Conservation (phyloP, 1,140 invertebrate genomes). For the Drosophila takahashii region DNA sequence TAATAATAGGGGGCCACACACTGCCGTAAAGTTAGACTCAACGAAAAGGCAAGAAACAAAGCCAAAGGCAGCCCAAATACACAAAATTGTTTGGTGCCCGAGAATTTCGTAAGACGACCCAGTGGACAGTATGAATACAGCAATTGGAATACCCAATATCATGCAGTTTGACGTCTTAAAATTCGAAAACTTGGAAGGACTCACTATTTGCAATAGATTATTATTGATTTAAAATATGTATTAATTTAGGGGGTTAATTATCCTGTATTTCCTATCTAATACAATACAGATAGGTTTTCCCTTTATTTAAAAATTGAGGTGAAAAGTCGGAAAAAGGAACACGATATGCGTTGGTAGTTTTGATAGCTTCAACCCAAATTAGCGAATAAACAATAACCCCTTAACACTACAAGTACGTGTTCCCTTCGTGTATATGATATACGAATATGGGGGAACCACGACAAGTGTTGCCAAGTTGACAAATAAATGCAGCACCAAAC, state of each 20-base stretch:
- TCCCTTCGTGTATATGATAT: too few relatives aligned
- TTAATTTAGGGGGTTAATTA: too few relatives aligned
- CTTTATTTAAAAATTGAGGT: too few relatives aligned
- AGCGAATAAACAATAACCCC: neutral
- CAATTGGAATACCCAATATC: neutral
- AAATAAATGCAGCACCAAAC: conserved; percentile 13
- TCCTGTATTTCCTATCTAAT: too few relatives aligned
- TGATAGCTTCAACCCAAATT: neutral
- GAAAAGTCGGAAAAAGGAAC: too few relatives aligned
- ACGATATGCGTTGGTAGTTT: too few relatives aligned
- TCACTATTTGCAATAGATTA: too few relatives aligned
- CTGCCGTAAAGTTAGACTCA: neutral
- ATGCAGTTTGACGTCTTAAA: neutral
- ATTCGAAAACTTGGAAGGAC: too few relatives aligned
- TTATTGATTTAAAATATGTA: too few relatives aligned
- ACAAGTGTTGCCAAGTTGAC: neutral
- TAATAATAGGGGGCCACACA: conserved; percentile 45
- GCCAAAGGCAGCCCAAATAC: conserved; percentile 22
- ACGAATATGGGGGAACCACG: too few relatives aligned
- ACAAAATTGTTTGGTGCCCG: conserved; percentile 30
- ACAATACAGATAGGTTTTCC: too few relatives aligned
- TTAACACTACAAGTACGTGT: neutral
- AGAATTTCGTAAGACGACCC: conserved; percentile 9
- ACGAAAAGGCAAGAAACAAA: neutral
- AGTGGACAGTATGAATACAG: conserved; percentile 2